Conservation (phyloP, 2,888 invertebrate genomes). For the Agrotis clavis region DNA sequence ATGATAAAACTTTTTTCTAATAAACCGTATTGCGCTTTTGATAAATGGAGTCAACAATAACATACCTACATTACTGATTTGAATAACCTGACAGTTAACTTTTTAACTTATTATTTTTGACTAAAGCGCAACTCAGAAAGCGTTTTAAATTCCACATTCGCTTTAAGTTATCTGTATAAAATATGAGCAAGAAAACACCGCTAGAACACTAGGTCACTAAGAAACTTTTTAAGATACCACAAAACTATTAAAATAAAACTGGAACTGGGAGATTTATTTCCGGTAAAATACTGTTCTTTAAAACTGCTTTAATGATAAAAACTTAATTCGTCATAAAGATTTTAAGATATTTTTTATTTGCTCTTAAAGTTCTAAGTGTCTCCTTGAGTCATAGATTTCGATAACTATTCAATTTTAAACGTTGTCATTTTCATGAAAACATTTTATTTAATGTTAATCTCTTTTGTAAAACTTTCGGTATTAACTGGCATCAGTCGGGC, state of each 20-base stretch:
- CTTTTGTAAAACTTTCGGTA: no score
- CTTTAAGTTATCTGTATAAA: constrained; percentile 42
- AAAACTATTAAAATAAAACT: constrained; percentile 53
- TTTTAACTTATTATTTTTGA: background rate
- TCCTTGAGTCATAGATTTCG: background rate
- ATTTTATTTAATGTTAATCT: no score
- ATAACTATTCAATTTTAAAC: background rate
- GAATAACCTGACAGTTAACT: no score
- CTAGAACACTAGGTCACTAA: constrained; percentile 39
- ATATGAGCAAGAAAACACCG: constrained; percentile 40
- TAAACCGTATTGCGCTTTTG: no score
- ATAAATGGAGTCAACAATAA: no score
- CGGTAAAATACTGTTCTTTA: constrained; percentile 33
- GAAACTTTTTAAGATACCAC: constrained; percentile 52
- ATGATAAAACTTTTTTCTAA: no score
- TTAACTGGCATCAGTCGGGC: no score
- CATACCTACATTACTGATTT: no score
- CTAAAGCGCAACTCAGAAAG: constrained; percentile 11
- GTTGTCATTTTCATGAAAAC: background rate
- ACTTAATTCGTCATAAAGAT: constrained; percentile 25
- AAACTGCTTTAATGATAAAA: constrained; percentile 45
- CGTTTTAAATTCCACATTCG: constrained; percentile 28
- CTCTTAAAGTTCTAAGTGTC: constrained; percentile 10
- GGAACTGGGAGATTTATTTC: constrained; percentile 42
- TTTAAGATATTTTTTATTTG: constrained; percentile 20